phyloP scores from a whole-genome alignment of 2,888 invertebrate species.

The Argyresthia albistria region DNA sequence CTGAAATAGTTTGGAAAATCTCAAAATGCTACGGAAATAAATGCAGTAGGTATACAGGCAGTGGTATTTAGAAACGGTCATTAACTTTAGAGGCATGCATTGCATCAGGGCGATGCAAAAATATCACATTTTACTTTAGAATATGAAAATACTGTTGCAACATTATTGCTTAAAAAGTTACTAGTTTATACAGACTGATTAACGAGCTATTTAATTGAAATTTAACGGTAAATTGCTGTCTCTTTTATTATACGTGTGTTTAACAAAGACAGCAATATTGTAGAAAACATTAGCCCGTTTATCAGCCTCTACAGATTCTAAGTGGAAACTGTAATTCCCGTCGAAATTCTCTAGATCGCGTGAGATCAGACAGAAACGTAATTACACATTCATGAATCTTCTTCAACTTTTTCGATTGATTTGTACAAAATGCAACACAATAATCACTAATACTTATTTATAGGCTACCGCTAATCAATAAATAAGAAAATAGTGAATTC shows the following conservation, averaged over 20 bases:
- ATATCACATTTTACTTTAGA: slow-evolving; percentile 62
- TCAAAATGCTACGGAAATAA: background rate
- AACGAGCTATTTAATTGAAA: no score
- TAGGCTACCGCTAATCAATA: slow-evolving; percentile 40
- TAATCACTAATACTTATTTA: slow-evolving; percentile 37
- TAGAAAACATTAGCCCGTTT: no score
- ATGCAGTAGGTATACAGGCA: background rate
- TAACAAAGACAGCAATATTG: no score
- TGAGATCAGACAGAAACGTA: background rate
- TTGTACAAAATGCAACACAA: slow-evolving; percentile 56
- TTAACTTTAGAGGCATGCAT: slow-evolving; percentile 8
- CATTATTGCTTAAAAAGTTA: slow-evolving; percentile 34
- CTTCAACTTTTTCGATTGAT: slow-evolving; percentile 21
- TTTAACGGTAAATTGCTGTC: no score
- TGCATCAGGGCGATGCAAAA: slow-evolving; percentile 36
- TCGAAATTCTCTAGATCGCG: background rate
- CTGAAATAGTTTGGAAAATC: no score
- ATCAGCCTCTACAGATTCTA: no score
- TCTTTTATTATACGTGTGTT: no score
- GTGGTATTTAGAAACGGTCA: background rate
- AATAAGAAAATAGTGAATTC: slow-evolving; percentile 36
- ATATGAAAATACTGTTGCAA: slow-evolving; percentile 54
- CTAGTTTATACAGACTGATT: background rate
- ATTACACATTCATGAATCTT: background rate
- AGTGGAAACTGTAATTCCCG: no score